Base-by-base conservation (phyloP, 2,888 invertebrate species). In the Thereva nobilitata region DNA sequence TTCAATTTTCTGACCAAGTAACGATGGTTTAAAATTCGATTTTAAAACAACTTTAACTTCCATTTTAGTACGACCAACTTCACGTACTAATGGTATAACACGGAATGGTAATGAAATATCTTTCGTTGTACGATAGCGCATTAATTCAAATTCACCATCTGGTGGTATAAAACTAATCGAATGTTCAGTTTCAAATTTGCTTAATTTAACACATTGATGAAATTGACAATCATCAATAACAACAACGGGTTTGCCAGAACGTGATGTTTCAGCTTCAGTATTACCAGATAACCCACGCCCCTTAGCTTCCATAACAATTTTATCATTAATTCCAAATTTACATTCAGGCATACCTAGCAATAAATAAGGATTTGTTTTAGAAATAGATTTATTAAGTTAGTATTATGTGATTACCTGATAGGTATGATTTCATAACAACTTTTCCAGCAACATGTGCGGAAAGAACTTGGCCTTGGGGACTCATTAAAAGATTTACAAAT, bases 191-290 rank as follows among this genome's bases (percentile, higher is more conserved):
- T 99, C 99, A 80, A 99, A 99, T 86, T 99, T 99, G 81, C 96
- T 97, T 67, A 99, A 86, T 80, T 99, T 99, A 57, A 99, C 99
- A 79, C 99, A 99, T 82, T 99, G 99, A 82, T 99, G 99, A 83
- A 99, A 99, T 84, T 99, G 99, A 76, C 99, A 99, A 83, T 99
- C 99, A 78, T 99, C 99, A 74, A 99, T 99, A 34, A 98, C 99
- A n/a, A 99, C 98, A 45, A 97, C 95, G 0, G 97, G 96, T 82
- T 97, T 97, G 61, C 95, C 95, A n/a, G 93, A 91, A 70, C 95
- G 88, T 12, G 92, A 91, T 42, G 90, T 88, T 79, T 93, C 93
- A 70, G 87, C 85, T 83, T 92, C 85, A 9, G 57, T 10, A 77
- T 89, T 88, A 68, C 89, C 87, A 0, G 87, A 86, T 49, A 88